phyloP scores from a whole-genome alignment of 37 sponge, comb jelly and placozoan species.

The Eunapius fragilis region DNA sequence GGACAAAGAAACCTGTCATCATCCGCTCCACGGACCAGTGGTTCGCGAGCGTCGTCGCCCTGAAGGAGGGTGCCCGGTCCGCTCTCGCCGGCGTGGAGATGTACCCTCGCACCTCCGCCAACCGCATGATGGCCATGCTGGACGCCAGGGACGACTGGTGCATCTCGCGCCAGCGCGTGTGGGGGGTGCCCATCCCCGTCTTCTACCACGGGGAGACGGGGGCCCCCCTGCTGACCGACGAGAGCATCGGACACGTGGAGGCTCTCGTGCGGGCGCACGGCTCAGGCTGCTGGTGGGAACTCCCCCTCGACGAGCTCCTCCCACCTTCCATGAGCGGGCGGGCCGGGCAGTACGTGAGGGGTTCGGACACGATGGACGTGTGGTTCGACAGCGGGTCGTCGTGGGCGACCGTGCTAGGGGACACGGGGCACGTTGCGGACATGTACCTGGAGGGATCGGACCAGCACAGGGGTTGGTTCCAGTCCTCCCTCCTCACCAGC shows the following conservation, averaged over 20 bases:
- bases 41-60: conserved; percentile 77
- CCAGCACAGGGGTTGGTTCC: conserved; percentile 96
- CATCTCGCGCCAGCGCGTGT: conserved; percentile 87
- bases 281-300: conserved; percentile 88
- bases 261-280: conserved; percentile 53
- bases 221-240: conserved; percentile 54
- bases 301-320: conserved; percentile 60
- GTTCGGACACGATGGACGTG: conserved; percentile 91
- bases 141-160: conserved; percentile 86
- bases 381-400: conserved; percentile 97
- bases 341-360: conserved; percentile 40
- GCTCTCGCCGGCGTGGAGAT: conserved; percentile 66
- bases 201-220: conserved; percentile 72
- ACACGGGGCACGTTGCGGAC: conserved; percentile 60
- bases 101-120: conserved; percentile 43
- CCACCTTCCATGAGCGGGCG: conserved; percentile 35
- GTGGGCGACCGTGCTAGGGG: conserved; percentile 85
- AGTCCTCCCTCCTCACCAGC: conserved; percentile 91
- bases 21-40: conserved; percentile 92
- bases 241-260: conserved; percentile 63
- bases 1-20: conserved; percentile 88
- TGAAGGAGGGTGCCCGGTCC: conserved; percentile 58
- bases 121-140: conserved; percentile 55
- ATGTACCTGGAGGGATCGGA: conserved; percentile 90
- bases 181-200: conserved; percentile 95